These are phyloP conservation scores for Calameuta pallipes DNA, from an alignment of 2,888 invertebrate species.

Conservation along the genomic window DNA sequence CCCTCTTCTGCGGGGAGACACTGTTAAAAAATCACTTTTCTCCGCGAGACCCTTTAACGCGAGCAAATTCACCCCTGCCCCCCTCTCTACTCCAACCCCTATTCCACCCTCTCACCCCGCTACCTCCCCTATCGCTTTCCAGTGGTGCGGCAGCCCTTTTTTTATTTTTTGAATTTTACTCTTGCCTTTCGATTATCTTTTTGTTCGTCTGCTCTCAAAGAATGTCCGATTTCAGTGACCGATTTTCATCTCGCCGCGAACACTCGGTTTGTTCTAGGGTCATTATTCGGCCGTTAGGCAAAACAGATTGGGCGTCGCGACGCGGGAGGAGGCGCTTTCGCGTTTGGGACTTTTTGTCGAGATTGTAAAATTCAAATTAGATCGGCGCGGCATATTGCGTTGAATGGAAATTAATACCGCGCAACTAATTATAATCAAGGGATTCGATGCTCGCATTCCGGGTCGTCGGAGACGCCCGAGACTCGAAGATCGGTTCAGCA, in stretches of 20 bases:
- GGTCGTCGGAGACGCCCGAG: constrained; percentile 15
- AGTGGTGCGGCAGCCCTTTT: not conserved
- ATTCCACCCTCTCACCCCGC: not conserved
- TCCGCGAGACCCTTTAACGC: constrained; percentile 14
- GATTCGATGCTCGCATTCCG: constrained; percentile 11
- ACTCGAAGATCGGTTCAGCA: not conserved
- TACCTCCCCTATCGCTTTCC: not conserved
- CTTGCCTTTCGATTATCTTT: not conserved
- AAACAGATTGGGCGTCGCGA: constrained; percentile 34
- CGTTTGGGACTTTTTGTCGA: constrained; percentile 49
- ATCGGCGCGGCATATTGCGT: constrained; percentile 60
- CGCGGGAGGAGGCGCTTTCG: constrained; percentile 47
- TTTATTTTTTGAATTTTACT: not conserved
- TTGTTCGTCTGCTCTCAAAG: not conserved
- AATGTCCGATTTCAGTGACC: not conserved
- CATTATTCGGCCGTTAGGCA: constrained; percentile 64
- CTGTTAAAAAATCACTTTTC: constrained; percentile 62
- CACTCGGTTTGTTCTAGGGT: constrained; percentile 22
- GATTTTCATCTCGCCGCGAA: not conserved
- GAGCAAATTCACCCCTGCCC: not conserved
- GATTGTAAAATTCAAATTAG: constrained; percentile 63
- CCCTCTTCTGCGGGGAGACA: constrained; percentile 36
- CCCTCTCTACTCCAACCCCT: not conserved
- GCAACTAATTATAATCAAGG: constrained; percentile 56
- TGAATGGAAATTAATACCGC: constrained; percentile 64